Evolutionary conservation across 2,113 vertebrate species (phyloP).

Genomic region (Sylvilagus bachmani): DNA sequence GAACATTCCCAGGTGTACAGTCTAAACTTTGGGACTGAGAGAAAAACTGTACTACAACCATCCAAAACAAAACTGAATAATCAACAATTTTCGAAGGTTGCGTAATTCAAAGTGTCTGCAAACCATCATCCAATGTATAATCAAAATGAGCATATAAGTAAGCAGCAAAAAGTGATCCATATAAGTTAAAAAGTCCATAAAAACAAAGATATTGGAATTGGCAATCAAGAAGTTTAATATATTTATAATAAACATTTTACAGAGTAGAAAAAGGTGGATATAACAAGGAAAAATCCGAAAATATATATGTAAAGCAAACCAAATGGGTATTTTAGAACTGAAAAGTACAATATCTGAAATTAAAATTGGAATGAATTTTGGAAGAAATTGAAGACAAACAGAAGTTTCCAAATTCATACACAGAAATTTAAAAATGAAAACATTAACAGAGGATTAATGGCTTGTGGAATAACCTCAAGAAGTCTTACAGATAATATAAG

Average conservation of each 20-base stretch:
- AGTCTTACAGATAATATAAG: not conserved
- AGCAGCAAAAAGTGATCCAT: not conserved
- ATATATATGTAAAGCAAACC: not conserved
- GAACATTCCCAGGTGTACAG: not conserved
- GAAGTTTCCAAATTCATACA: not conserved
- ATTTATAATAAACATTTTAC: not conserved
- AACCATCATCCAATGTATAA: slow-evolving; percentile 27
- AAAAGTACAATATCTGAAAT: slow-evolving; percentile 3
- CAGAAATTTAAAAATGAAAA: not conserved
- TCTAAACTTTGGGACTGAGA: not conserved
- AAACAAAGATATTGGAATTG: not conserved
- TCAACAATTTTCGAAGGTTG: not conserved
- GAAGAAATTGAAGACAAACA: not conserved
- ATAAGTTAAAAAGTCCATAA: slow-evolving; percentile 27
- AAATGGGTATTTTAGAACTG: not conserved
- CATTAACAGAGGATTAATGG: not conserved
- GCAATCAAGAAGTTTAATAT: slow-evolving; percentile 1
- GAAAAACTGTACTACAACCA: not conserved
- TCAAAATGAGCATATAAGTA: not conserved
- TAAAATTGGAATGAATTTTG: slow-evolving; percentile 7
- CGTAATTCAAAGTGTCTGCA: not conserved
- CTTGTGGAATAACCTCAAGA: not conserved
- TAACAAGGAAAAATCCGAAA: slow-evolving; percentile 21
- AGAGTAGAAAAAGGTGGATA: not conserved
- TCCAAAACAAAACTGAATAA: not conserved